Evolutionary conservation across 2,888 invertebrate species (phyloP).

Genomic region (Timema podura): DNA sequence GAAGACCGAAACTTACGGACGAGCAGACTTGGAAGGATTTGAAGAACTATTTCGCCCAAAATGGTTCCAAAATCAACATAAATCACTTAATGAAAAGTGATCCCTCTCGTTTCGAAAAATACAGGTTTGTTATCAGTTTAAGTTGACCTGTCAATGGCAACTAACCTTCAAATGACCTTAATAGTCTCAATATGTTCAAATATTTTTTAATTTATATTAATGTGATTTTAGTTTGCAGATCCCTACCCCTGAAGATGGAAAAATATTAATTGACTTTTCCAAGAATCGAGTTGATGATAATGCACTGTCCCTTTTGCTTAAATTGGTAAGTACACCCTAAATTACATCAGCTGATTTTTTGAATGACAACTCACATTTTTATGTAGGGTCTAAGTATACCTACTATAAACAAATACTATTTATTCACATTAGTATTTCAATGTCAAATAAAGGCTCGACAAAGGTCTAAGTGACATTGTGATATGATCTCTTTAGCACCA

Average conservation of each 20-base stretch:
- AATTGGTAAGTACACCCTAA: conserved; percentile 61
- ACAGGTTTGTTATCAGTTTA: conserved; percentile 60
- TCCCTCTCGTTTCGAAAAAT: conserved; percentile 78
- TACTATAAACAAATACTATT: neutral
- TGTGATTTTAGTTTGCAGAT: conserved; percentile 60
- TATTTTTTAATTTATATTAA: conserved; percentile 26
- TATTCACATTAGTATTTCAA: neutral
- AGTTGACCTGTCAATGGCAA: neutral
- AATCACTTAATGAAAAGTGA: conserved; percentile 77
- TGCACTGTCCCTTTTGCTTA: conserved; percentile 67
- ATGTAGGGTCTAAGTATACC: neutral
- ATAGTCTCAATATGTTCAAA: neutral
- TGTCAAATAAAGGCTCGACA: no score
- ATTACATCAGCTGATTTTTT: no score
- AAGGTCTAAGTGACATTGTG: no score
- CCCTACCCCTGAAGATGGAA: conserved; percentile 79
- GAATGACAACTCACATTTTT: no score
- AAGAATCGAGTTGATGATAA: conserved; percentile 88
- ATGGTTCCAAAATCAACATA: conserved; percentile 74
- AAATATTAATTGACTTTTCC: conserved; percentile 91
- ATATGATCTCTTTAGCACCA: no score
- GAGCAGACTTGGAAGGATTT: conserved; percentile 73
- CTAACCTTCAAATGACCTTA: conserved; percentile 32
- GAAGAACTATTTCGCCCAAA: conserved; percentile 65
- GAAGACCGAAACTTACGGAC: conserved; percentile 49